Conservation (phyloP, 1,140 invertebrate genomes). For the Drosophila sechellia region DNA sequence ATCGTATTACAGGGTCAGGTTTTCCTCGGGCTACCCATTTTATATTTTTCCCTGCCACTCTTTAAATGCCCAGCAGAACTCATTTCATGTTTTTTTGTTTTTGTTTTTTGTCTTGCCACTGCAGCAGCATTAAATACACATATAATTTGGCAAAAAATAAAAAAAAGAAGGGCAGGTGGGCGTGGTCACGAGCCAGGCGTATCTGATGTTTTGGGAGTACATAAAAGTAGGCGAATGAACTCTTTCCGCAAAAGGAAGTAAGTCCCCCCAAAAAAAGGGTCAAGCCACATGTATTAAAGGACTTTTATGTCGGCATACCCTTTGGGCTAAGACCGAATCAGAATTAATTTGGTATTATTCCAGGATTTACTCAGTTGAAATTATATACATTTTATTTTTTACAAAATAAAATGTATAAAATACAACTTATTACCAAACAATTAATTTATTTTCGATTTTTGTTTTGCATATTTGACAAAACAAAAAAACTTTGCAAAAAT, state of each 20-base stretch:
- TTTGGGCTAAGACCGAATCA: slow-evolving; percentile 13
- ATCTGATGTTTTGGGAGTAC: slow-evolving; percentile 36
- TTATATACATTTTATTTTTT: not conserved
- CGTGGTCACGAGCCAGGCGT: slow-evolving; percentile 31
- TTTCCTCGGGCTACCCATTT: not conserved
- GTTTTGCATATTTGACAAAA: not conserved
- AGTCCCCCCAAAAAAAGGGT: slow-evolving; percentile 50
- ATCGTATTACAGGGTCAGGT: slow-evolving; percentile 47
- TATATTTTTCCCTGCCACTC: slow-evolving; percentile 21
- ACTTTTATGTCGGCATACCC: slow-evolving; percentile 7
- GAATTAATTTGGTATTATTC: slow-evolving; percentile 7
- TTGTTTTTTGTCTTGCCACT: slow-evolving; percentile 24
- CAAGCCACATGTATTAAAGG: slow-evolving; percentile 36
- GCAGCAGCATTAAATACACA: slow-evolving; percentile 62
- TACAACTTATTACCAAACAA: not conserved
- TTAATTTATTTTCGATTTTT: not conserved
- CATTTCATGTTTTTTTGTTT: slow-evolving; percentile 10
- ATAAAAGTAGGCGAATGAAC: slow-evolving; percentile 69
- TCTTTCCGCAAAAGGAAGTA: slow-evolving; percentile 20
- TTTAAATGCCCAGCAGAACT: slow-evolving; percentile 49
- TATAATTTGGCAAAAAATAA: slow-evolving; percentile 52
- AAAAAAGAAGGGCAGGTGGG: slow-evolving; percentile 35
- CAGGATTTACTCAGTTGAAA: not conserved
- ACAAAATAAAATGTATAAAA: no score
- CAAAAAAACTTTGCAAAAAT: not conserved